Base-by-base conservation (phyloP, 1,140 invertebrate genomes). In the Sitodiplosis mosellana region DNA sequence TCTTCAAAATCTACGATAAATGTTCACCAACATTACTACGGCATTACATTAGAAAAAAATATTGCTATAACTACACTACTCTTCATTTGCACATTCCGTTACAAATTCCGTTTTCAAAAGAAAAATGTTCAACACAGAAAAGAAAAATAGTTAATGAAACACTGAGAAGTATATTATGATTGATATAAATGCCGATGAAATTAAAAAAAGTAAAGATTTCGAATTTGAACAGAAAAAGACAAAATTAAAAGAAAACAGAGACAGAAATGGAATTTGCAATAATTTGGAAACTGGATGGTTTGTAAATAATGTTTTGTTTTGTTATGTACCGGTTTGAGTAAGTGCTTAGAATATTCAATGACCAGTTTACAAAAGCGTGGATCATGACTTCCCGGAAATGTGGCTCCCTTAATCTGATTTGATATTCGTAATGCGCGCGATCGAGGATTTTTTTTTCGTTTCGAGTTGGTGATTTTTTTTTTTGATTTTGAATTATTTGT, bases 381-480 rank as follows among this genome's bases (percentile, higher is more conserved):
- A 76, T 92, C 87, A 69, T 88, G 82, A 73, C 86, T 87, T 67
- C 89, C 89, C 65, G 87, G 87, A 72, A 91, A 90, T 78, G 83
- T 83, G 64, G 90, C 76, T 69, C 87, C 86, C 76, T 92, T 93
- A 72, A 90, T 85, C 87, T 92, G 80, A 69, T 60, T 68, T 61
- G 61, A 8, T 44, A n/a, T 42, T 42, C 17, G 20, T 17, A 18
- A 20, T 42, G 40, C 20, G 40, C 20, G 10, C n/a, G 40, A 42
- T 42, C 17, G 27, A 27, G 36, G 33, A 34, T 7, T 8, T 34
- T 34, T 34, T 14, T 8, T 7, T 34, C 14, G 14, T 34, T 34
- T 8, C 7, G 7, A 34, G 7, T 34, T 38, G 36, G 12, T 17
- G 17, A n/a, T 38, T 14, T 38, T 5, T n/a, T 38, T 38, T 38